Evolutionary conservation across 2,113 vertebrate species (phyloP).

Genomic region (Agapornis roseicollis): DNA sequence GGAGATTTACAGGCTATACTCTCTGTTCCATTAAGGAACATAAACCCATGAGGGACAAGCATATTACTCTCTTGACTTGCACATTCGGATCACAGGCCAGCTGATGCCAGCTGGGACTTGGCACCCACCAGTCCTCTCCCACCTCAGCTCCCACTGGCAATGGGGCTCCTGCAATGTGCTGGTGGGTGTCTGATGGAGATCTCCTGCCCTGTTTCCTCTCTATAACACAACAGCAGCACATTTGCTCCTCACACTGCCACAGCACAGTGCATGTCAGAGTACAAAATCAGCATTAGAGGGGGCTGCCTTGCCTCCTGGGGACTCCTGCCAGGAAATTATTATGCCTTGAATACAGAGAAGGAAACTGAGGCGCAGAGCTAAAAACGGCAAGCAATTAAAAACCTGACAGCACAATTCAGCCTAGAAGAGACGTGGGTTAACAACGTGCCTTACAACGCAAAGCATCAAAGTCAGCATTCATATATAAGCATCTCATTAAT

Average conservation of each 20-base stretch:
- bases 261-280: accelerated
- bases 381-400: background rate
- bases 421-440: background rate
- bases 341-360: background rate
- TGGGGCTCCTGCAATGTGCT: accelerated
- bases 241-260: background rate
- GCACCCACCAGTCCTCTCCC: background rate
- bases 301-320: accelerated
- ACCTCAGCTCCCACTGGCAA: background rate
- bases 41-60: background rate
- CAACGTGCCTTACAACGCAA: background rate
- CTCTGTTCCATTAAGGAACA: background rate
- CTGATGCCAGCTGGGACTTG: accelerated
- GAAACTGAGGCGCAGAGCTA: background rate
- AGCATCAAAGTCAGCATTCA: background rate
- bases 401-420: background rate
- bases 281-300: background rate
- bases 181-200: background rate
- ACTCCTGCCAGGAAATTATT: background rate
- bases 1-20: background rate
- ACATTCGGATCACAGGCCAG: accelerated
- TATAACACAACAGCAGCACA: accelerated
- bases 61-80: background rate
- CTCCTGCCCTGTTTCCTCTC: background rate
- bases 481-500: background rate